Base-by-base conservation (phyloP, 2,888 invertebrate species). In the Ichneumoninae sp. region DNA sequence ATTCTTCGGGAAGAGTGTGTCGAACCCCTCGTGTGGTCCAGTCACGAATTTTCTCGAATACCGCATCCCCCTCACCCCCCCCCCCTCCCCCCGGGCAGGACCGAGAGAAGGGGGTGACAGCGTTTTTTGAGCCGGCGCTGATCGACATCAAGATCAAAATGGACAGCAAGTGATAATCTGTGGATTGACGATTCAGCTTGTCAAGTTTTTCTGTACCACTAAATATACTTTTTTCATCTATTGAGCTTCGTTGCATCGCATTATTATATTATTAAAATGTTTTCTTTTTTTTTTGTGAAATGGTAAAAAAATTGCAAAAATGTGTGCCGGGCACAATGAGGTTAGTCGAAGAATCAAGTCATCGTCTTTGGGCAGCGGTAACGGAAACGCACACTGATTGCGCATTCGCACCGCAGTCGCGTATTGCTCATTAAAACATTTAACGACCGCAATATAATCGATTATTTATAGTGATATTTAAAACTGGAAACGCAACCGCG, bases 381-480 rank as follows among this genome's bases (percentile, higher is more conserved):
- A 62, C 30, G 74, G n/a, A 77, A 66, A 57, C 60, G 50, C 47
- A 75, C 66, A 60, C 74, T 36, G 30, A 83, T 62, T 26, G 3
- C n/a, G 47, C 33, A 69, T 62, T 52, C 69, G 70, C 75, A 83
- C 76, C 80, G 78, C 77, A 81, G 84, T 47, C 30, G 62, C 66
- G 77, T 33, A 79, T 60, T 85, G 89, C 90, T 92, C 91, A 92
- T 93, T 93, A 92, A 91, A 90, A 89, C 90, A 87, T 89, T 90
- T 90, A 90, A 91, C 89, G 87, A 83, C 84, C 82, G 81, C 90
- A 91, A 89, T 93, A 92, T 91, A 93, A 92, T 92, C 90, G 91
- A 92, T 92, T 93, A 92, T 93, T 93, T 93, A 93, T 91, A 88
- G 91, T 88, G 90, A 91, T 89, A 87, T 88, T 89, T 87, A 88